Evolutionary conservation across 2,113 vertebrate species (phyloP), one percentile per base, ranked within the genome.

Genomic region (Hippoglossus stenolepis): DNA sequence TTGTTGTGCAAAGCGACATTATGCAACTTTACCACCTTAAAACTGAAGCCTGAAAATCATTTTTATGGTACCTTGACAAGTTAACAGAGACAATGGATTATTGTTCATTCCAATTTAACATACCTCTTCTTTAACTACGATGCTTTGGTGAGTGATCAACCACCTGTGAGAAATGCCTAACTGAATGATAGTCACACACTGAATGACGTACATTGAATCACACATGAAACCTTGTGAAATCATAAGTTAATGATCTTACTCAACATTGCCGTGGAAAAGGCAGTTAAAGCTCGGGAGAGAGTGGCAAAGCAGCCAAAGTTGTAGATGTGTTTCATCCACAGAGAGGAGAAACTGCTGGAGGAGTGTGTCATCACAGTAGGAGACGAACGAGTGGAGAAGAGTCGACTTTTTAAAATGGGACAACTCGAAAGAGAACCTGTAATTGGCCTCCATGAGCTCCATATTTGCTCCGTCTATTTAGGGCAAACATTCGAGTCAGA

Each of bases 321-420:
- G 68, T 26, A 58, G 17, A 28, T 35, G 58, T 3, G 31, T 20
- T 47, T 58, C 80, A 69, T n/a, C 38, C n/a, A 56, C 45, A 51
- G 38, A 73, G 53, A 57, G 17, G 54, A 70, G 60, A 40, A 9
- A 5, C n/a, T 23, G 23, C 26, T 40, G 24, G 24, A 75, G 24
- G 58, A 77, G 63, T 26, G 60, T 65, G 26, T 85, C 56, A 18
- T 79, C 76, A 47, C 78, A 75, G 81, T 79, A 63, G 74, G 78
- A 85, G 35, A 58, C 11, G 11, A 43, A 73, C 26, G 40, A 71
- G 45, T 51, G 51, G 40, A 68, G 51, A 40, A 64, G 21, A 62
- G 75, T 43, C 18, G 26, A 47, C 45, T 73, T 51, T 60, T 21
- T 20, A 4, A 65, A 65, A 51, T 24, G 20, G 21, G 61, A 79